Conservation (phyloP, 2,888 invertebrate genomes). For the Hylaea fasciaria region DNA sequence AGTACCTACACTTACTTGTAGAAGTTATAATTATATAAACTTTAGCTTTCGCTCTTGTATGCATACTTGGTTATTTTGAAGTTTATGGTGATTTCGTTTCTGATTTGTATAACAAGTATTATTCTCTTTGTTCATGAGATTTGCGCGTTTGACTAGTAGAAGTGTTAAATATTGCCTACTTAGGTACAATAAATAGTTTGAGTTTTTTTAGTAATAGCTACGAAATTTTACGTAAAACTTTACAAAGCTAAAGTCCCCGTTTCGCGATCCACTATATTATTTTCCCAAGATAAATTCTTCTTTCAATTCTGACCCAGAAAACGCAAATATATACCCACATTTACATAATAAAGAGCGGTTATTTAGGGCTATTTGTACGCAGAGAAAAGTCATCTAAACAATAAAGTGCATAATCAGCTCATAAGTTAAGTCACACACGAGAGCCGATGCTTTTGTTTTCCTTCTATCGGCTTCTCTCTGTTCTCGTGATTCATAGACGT, state of each 20-base stretch:
- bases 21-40: too few species aligned
- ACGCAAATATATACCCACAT: slow-evolving; percentile 61
- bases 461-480: slow-evolving; percentile 42
- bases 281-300: slow-evolving; percentile 33
- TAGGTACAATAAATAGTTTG: too few species aligned
- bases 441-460: slow-evolving; percentile 48
- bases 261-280: slow-evolving; percentile 23
- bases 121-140: too few species aligned
- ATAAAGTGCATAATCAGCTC: slow-evolving; percentile 70
- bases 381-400: slow-evolving; percentile 62
- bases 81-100: too few species aligned
- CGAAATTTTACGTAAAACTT: not conserved
- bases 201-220: not conserved
- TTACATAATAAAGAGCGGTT: slow-evolving; percentile 65
- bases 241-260: slow-evolving; percentile 20
- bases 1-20: too few species aligned
- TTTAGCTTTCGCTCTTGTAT: too few species aligned
- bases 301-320: slow-evolving; percentile 48
- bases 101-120: too few species aligned
- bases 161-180: too few species aligned
- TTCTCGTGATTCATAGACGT: slow-evolving; percentile 27
- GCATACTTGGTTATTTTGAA: too few species aligned
- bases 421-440: slow-evolving; percentile 56
- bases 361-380: slow-evolving; percentile 70
- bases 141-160: too few species aligned